Evolutionary conservation across 2,888 invertebrate species (phyloP), one percentile per base, ranked within the genome.

Genomic region (Brenthis ino): DNA sequence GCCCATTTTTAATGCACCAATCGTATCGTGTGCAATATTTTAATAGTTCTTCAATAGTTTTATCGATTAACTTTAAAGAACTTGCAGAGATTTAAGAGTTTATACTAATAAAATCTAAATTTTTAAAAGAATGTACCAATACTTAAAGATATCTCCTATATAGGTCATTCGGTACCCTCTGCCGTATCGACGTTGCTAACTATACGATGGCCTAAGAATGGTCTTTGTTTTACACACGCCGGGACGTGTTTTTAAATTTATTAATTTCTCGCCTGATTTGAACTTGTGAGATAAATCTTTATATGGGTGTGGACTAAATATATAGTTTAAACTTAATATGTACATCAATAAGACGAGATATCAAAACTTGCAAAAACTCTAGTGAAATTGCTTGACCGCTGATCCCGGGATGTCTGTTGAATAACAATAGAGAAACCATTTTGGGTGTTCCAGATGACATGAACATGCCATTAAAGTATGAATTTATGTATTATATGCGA

Each of bases 381-480:
- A 55, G 65, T 60, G 71, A 76, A 77, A 76, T 78, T 76, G 83
- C 79, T 81, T 76, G 80, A 76, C 80, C 81, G 75, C 75, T 80
- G 85, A 85, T 84, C 85, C 82, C 74, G 72, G 78, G 77, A 74
- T 78, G 74, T 74, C 72, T 81, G 80, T 80, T 85, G 89, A 89
- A 90, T 90, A 87, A 89, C 87, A 91, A 90, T 89, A 75, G 78
- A 71, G 72, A 70, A 76, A 74, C 79, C 82, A 84, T 83, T 82
- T 80, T 77, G 79, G 80, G 77, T 75, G 77, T 78, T 79, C 76
- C 80, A 76, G 76, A 74, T 71, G 82, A 90, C 91, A 91, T 77
- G 85, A 76, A 75, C 81, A 78, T 64, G 72, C 89, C 89, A 92
- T 91, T 89, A 90, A 84, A 72, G 77, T 85, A 89, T 91, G 92